These are phyloP conservation scores for Orthosia gothica DNA, from an alignment of 2,888 invertebrate genomes.

Conservation along the genomic window DNA sequence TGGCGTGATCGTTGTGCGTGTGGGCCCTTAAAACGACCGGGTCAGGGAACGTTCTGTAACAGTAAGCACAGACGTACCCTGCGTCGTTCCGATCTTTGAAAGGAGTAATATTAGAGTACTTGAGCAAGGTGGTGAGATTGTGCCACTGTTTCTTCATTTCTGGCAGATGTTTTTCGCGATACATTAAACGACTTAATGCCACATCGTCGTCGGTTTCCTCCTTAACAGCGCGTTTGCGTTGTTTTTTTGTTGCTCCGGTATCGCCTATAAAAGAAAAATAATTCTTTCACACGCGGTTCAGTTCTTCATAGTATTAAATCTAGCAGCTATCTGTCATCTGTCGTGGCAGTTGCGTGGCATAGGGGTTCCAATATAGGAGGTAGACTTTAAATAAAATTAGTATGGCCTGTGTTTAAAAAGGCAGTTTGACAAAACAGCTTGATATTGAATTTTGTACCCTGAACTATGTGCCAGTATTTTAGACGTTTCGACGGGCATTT, in stretches of 20 bases:
- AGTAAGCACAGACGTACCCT: conserved; percentile 87
- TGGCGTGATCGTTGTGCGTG: conserved; percentile 82
- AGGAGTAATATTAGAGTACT: conserved; percentile 86
- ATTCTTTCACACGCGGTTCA: conserved; percentile 83
- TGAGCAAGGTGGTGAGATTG: conserved; percentile 84
- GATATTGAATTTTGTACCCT: no score
- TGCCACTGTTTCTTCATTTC: conserved; percentile 89
- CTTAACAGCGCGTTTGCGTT: conserved; percentile 80
- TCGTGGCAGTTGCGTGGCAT: conserved; percentile 16
- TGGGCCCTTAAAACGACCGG: conserved; percentile 80
- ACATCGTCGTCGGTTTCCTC: conserved; percentile 77
- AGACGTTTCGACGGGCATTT: no score
- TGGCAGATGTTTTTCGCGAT: conserved; percentile 79
- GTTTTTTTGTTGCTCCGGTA: conserved; percentile 84
- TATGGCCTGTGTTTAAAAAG: neutral
- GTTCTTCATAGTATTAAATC: conserved; percentile 69
- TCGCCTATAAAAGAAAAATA: conserved; percentile 90
- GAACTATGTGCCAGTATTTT: no score
- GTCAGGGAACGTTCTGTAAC: conserved; percentile 85
- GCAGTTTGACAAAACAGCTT: no score
- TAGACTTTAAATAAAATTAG: conserved; percentile 8
- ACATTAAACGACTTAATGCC: conserved; percentile 72
- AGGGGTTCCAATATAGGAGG: conserved; percentile 6
- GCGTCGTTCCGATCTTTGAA: conserved; percentile 88
- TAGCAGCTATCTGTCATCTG: conserved; percentile 30